Evolutionary conservation across 2,888 invertebrate species (phyloP), one percentile per base, ranked within the genome.

Genomic region (Slavum lentiscoides): DNA sequence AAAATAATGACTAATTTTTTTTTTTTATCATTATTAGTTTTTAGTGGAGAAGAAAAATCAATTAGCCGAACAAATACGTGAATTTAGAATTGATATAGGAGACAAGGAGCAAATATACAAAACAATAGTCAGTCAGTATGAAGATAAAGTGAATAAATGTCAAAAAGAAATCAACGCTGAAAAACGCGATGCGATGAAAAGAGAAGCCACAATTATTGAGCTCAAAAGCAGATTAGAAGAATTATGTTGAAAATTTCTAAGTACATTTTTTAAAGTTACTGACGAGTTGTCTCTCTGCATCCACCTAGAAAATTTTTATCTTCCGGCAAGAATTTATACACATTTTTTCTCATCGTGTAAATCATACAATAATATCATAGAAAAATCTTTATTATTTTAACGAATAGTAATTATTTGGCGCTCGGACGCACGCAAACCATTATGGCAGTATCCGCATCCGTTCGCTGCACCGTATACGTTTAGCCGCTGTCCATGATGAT

Each of bases 171-270:
- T 70, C 3, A 80, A 80, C 13, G 39, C 37, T 30, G 77, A 64
- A 72, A 80, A 80, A 80, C 77, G 55, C 11, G 77, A 80, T 55
- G 43, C 70, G 37, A 1, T 70, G 19, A 62, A 39, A 23, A 69
- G 77, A 55, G 43, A 62, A 55, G 15, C 21, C 19, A 70, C 77
- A 6, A 72, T 80, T 19, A 0, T 1, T 2, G 77, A 77, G 37
- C 70, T 77, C 23, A 17, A 62, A 64, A 70, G 53, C n/a, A 70
- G 17, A 66, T 11, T 19, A 3, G 19, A 66, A 13, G 58, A 75
- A 64, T 1, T 74, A 30, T 66, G 53, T 53, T 53, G 53, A 53
- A 53, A 17, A 1, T 15, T 7, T 53, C 17, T 53, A 13, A 53
- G 15, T 53, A 53, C 1, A 53, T 6, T 43, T 43, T 43, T 43